phyloP scores from a whole-genome alignment of 2,113 vertebrate species.

The Benitochromis conjunctus region DNA sequence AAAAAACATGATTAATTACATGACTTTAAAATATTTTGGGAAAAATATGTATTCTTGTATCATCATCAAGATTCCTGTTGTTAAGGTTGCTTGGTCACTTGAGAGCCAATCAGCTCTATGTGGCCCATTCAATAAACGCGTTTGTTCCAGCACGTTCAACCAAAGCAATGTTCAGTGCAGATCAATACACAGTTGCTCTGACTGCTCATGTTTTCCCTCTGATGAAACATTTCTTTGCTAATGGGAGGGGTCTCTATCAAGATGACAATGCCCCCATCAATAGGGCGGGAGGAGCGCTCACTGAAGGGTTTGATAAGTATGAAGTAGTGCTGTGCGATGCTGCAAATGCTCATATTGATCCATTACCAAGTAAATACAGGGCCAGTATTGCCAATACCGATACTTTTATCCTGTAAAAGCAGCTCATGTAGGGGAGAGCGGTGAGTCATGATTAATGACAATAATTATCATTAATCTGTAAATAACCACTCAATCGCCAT shows the following conservation, averaged over 20 bases:
- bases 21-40: background rate
- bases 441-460: background rate
- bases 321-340: background rate
- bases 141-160: background rate
- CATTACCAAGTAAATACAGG: background rate
- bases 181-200: background rate
- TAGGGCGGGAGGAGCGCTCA: accelerated
- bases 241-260: background rate
- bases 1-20: background rate
- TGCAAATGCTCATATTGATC: no score
- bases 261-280: background rate
- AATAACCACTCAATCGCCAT: background rate
- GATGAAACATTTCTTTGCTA: background rate
- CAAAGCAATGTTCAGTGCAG: background rate
- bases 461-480: background rate
- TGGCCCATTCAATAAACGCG: background rate
- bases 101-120: background rate
- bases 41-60: background rate
- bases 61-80: background rate
- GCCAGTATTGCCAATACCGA: background rate
- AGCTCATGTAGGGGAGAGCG: background rate
- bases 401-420: background rate
- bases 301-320: background rate
- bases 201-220: background rate
- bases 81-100: background rate